Evolutionary conservation across 35 echinoderm and acorn worm species (phyloP).

Genomic region (Chiridota heheva): DNA sequence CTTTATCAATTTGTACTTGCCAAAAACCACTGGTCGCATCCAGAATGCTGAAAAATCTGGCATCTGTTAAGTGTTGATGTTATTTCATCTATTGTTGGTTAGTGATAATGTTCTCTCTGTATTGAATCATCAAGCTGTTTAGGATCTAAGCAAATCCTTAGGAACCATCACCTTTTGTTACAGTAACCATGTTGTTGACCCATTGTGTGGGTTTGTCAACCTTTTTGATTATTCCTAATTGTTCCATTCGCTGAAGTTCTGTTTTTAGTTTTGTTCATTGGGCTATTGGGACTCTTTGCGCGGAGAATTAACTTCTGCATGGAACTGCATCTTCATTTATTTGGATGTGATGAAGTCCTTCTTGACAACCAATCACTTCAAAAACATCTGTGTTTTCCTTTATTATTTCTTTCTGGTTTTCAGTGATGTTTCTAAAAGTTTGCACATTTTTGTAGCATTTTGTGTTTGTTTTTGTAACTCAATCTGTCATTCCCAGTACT

Average conservation of each 20-base stretch:
- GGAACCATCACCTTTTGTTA: neutral
- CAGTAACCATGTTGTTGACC: conserved; percentile 10
- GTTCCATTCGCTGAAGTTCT: conserved; percentile 14
- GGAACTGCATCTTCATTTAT: conserved; percentile 25
- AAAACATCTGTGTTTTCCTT: conserved; percentile 2
- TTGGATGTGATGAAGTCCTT: conserved; percentile 17
- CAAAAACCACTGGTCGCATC: conserved; percentile 31
- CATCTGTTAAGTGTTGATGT: neutral
- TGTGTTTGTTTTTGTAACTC: too few species aligned
- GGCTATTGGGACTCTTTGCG: conserved; percentile 41
- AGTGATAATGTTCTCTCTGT: neutral
- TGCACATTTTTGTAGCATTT: neutral
- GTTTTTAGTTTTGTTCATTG: conserved; percentile 4
- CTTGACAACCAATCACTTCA: conserved; percentile 38
- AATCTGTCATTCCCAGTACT: too few species aligned
- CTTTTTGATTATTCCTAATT: conserved; percentile 6
- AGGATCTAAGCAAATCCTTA: conserved; percentile 24
- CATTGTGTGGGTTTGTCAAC: too few species aligned
- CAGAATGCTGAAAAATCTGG: conserved; percentile 19
- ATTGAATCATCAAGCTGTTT: conserved; percentile 19
- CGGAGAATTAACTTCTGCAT: neutral
- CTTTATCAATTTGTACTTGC: conserved; percentile 34
- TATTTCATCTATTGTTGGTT: conserved; percentile 27
- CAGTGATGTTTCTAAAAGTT: neutral
- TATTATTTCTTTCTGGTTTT: neutral